Evolutionary conservation across 2,888 invertebrate species (phyloP), one percentile per base, ranked within the genome.

Genomic region (Malacosoma neustria): DNA sequence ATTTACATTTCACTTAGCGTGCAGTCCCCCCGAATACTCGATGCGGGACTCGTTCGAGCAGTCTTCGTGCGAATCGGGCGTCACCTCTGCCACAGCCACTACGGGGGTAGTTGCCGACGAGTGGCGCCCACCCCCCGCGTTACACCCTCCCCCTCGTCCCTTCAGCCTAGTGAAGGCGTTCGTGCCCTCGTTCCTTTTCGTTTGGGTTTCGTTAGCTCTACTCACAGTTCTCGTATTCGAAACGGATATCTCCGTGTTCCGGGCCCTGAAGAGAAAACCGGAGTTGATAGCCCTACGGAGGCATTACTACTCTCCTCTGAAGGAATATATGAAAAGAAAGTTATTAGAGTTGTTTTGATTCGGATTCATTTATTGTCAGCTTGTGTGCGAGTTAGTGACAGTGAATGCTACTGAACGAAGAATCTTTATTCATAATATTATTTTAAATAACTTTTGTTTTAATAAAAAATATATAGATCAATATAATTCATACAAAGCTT

Each of bases 281-380:
- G 95, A 95, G 79, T 89, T 95, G 76, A 65, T 90, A 29, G 88
- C 92, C 34, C 87, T 95, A 39, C 89, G 91, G 43, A 90, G 91
- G 53, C 93, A 94, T 59, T 93, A 95, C 76, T 96, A 95, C 76
- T 90, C 92, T 57, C 95, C 95, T 13, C 84, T 94, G 39, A 95
- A 94, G 72, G 91, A 94, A 61, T 93, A 91, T 72, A 73, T 93
- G 50, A 88, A 88, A 59, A 87, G 84, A 54, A 90, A 90, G 62
- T 79, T 91, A 41, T 81, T 87, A 13, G 80, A 89, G 64, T 81
- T 90, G 61, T 90, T 90, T 63, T 90, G 88, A 90, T 89, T 68
- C 56, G 32, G 30, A 35, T 30, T 43, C 32, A 31, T 13, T 30
- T 13, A 14, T 11, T 29, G 22, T 9, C 6, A 22, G 22, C 7